Evolutionary conservation across 1,140 invertebrate species (phyloP).

Genomic region (Cataglyphis hispanica): DNA sequence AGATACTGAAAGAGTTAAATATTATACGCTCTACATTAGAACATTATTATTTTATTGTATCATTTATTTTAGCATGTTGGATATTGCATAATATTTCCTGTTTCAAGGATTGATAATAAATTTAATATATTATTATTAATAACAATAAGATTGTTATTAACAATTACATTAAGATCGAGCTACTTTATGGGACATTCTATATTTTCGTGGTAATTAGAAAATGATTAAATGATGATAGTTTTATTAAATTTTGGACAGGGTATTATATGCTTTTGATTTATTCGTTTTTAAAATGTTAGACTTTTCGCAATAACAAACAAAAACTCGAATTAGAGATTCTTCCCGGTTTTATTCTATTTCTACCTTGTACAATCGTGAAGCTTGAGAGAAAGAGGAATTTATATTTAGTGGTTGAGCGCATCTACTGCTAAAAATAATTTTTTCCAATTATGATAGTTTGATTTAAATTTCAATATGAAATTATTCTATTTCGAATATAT

Average conservation of each 20-base stretch:
- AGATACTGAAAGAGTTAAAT: neutral
- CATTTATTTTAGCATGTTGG: no score
- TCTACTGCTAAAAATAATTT: neutral
- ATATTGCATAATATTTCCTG: neutral
- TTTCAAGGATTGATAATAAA: neutral
- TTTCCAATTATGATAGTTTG: neutral
- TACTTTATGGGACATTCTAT: neutral
- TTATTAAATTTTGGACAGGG: no score
- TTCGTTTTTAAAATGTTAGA: neutral
- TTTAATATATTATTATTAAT: neutral
- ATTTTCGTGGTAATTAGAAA: neutral
- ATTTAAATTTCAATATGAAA: neutral
- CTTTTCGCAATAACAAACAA: no score
- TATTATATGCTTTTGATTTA: neutral
- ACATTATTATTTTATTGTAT: no score
- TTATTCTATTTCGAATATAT: constrained; percentile 10
- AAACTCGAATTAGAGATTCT: neutral
- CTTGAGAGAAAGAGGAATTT: constrained; percentile 4
- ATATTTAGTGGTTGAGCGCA: neutral
- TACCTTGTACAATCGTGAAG: constrained; percentile 41
- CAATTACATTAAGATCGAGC: neutral
- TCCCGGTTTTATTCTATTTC: constrained; percentile 24
- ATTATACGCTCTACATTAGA: no score
- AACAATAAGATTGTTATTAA: neutral
- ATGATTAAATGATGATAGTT: neutral